Evolutionary conservation across 2,888 invertebrate species (phyloP).

Genomic region (Carterocephalus palaemon): DNA sequence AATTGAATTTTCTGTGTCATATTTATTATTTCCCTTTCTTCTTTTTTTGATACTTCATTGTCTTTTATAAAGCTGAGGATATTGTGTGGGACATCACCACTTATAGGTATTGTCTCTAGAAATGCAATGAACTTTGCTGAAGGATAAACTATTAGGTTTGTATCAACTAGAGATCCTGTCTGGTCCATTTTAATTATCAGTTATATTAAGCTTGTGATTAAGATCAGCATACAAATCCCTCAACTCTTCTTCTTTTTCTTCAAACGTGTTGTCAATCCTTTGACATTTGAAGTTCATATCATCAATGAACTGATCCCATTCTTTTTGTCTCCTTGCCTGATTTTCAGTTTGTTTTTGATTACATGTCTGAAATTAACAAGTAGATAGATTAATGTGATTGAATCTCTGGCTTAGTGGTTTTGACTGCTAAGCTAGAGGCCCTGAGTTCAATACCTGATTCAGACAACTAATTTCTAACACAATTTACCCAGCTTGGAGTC

Average conservation of each 20-base stretch:
- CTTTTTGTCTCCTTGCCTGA: conserved; percentile 60
- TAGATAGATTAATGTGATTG: no score
- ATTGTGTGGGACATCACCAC: conserved; percentile 73
- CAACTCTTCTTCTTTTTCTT: conserved; percentile 88
- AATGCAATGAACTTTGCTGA: conserved; percentile 78
- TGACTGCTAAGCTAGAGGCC: no score
- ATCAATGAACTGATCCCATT: conserved; percentile 88
- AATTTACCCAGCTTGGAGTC: no score
- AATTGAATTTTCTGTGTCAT: background rate
- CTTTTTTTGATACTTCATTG: conserved; percentile 20
- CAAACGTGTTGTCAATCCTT: conserved; percentile 87
- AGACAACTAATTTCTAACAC: no score
- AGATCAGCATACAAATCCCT: conserved; percentile 85
- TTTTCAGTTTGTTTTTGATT: conserved; percentile 51
- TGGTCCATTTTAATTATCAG: conserved; percentile 72
- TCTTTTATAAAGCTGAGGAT: conserved; percentile 56
- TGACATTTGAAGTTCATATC: conserved; percentile 87
- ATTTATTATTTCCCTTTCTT: conserved; percentile 1
- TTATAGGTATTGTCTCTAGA: conserved; percentile 67
- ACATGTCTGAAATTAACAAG: conserved; percentile 41
- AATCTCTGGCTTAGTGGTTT: no score
- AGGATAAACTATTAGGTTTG: conserved; percentile 81
- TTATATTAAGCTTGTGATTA: conserved; percentile 84
- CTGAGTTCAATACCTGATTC: no score
- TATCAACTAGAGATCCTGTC: conserved; percentile 81